Percentiles rank a stretch among this genome's conserved stretches.
phyloP scores from a whole-genome alignment of 2,113 vertebrate genomes.

The Australoheros scitulus region DNA sequence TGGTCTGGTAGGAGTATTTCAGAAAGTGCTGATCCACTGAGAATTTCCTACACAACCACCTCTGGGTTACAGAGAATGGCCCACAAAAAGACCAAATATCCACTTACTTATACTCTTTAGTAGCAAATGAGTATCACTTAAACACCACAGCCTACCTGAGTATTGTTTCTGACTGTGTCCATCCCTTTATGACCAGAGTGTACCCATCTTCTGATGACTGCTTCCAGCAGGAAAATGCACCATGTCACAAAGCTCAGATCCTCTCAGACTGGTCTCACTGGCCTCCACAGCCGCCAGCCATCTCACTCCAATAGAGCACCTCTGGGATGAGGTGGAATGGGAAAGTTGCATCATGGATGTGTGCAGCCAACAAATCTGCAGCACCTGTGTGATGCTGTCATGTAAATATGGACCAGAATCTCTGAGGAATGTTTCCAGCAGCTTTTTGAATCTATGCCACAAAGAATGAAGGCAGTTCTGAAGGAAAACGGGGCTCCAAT shows the following conservation, averaged over 20 bases:
- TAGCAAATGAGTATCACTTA: too few relatives aligned
- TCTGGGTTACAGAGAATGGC: not conserved
- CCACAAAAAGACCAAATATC: not conserved
- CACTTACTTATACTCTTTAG: too few relatives aligned
- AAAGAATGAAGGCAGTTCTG: not conserved
- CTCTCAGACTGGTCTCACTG: too few relatives aligned
- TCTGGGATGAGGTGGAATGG: too few relatives aligned
- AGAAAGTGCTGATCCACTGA: too few relatives aligned
- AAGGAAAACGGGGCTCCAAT: not conserved
- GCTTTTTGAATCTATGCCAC: not conserved
- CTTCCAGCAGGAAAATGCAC: not conserved
- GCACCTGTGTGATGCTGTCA: not conserved
- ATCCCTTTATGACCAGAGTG: not conserved
- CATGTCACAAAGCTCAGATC: not conserved
- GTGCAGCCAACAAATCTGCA: too few relatives aligned
- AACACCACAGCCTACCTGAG: not conserved
- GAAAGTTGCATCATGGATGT: too few relatives aligned
- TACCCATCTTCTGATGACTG: not conserved
- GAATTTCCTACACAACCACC: not conserved
- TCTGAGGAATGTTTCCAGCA: not conserved
- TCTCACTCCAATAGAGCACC: too few relatives aligned
- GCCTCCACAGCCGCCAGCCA: too few relatives aligned
- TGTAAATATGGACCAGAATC: not conserved
- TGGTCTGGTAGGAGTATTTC: too few relatives aligned
- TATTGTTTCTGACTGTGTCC: not conserved